Percentiles rank a stretch among this genome's conserved stretches.
Evolutionary conservation across 2,113 vertebrate species (phyloP).

Genomic region (Xerus inauris): DNA sequence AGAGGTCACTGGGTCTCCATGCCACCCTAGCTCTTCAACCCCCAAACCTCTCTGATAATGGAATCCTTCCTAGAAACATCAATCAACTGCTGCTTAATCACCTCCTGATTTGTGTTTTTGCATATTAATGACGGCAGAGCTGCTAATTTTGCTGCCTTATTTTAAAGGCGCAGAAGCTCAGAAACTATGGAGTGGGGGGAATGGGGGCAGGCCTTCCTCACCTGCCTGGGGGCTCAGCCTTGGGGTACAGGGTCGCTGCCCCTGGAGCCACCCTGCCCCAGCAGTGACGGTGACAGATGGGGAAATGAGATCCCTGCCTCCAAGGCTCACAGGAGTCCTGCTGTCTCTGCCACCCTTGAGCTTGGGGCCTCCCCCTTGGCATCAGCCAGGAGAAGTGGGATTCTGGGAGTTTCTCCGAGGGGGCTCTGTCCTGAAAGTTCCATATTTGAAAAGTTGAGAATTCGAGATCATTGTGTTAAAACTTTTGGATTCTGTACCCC

Average conservation of each 20-base stretch:
- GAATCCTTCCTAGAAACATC: constrained; percentile 84
- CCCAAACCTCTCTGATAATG: constrained; percentile 79
- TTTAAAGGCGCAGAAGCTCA: constrained; percentile 82
- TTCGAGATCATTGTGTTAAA: no score
- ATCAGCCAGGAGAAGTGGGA: neutral
- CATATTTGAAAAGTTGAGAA: neutral
- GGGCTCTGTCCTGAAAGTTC: neutral
- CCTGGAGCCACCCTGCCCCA: no score
- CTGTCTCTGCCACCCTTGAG: neutral
- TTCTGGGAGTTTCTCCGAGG: neutral
- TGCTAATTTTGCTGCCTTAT: constrained; percentile 84
- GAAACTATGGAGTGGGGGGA: accelerated
- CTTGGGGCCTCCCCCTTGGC: neutral
- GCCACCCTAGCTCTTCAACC: constrained; percentile 38
- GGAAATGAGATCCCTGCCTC: neutral
- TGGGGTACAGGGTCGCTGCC: neutral
- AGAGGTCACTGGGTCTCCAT: neutral
- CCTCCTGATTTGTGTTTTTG: constrained; percentile 89
- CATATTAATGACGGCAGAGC: constrained; percentile 86
- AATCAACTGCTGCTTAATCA: constrained; percentile 86
- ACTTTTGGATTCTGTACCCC: neutral
- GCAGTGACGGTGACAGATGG: neutral
- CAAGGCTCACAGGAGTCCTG: no score
- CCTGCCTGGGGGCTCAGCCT: neutral
- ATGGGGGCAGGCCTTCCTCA: neutral